phyloP scores from a whole-genome alignment of 2,797 vertebrate genomes.

The Xyrichtys novacula region DNA sequence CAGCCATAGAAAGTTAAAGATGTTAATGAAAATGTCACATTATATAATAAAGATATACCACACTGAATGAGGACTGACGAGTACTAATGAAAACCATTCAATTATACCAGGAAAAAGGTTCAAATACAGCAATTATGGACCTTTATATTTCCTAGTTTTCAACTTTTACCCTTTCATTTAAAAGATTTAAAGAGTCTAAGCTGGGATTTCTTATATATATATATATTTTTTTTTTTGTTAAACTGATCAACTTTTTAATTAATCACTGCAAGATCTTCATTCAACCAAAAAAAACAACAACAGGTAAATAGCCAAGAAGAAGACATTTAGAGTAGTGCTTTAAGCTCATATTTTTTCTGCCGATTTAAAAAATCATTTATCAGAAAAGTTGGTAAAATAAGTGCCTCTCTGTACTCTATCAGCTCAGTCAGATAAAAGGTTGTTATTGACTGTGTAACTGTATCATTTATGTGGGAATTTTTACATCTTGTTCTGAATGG shows the following conservation, averaged over 20 bases:
- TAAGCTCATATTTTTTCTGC: neutral
- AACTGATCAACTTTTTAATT: neutral
- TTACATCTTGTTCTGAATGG: too few species aligned
- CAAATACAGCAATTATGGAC: neutral
- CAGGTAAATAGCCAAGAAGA: too few species aligned
- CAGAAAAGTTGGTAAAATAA: too few species aligned
- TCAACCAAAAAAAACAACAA: too few species aligned
- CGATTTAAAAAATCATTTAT: too few species aligned
- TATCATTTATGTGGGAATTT: too few species aligned
- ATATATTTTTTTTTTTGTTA: neutral
- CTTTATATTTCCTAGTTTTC: neutral
- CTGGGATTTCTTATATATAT: too few species aligned
- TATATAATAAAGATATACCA: neutral
- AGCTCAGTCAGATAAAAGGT: too few species aligned
- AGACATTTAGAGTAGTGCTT: neutral
- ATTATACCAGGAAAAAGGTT: neutral
- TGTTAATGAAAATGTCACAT: neutral
- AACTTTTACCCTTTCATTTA: neutral
- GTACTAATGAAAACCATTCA: neutral
- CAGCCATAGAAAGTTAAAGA: neutral
- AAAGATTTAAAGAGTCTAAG: neutral
- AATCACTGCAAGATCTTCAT: too few species aligned
- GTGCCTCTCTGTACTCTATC: too few species aligned
- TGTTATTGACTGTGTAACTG: too few species aligned
- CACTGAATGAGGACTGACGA: neutral